phyloP scores from a whole-genome alignment of 2,113 vertebrate genomes.

The Vidua chalybeata region DNA sequence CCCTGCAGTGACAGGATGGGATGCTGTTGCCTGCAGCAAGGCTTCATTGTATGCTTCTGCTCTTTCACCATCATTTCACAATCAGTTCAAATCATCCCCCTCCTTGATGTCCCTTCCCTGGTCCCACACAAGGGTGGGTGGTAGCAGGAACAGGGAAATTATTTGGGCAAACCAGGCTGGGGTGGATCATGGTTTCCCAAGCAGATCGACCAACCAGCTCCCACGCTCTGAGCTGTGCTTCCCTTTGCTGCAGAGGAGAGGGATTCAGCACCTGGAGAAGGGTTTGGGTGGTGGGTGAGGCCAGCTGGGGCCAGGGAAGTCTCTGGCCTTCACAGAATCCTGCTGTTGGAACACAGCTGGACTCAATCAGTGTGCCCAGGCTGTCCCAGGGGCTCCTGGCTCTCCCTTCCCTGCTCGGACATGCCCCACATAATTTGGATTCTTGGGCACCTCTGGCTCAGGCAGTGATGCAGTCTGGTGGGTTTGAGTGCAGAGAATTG shows the following conservation, averaged over 20 bases:
- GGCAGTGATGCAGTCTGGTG: neutral
- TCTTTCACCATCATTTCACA: neutral
- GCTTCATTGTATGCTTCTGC: neutral
- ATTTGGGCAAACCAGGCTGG: neutral
- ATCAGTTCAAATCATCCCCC: neutral
- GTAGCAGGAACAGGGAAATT: neutral
- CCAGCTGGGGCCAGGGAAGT: neutral
- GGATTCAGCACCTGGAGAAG: neutral
- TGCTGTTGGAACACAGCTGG: neutral
- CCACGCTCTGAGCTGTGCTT: accelerated
- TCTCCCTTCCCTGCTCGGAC: accelerated
- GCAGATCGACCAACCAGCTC: accelerated
- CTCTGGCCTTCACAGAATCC: neutral
- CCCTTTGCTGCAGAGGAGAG: neutral
- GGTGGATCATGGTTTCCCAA: neutral
- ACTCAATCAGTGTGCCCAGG: neutral
- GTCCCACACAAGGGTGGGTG: neutral
- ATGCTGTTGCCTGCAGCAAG: neutral
- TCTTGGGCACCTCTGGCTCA: neutral
- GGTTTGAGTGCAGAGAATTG: neutral
- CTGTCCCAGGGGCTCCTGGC: accelerated
- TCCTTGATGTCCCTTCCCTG: neutral
- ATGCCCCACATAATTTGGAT: neutral
- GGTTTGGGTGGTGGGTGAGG: neutral
- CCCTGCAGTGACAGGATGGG: neutral